Evolutionary conservation across 2,113 vertebrate species (phyloP), one percentile per base, ranked within the genome.

Genomic region (Megaceryle maxima): DNA sequence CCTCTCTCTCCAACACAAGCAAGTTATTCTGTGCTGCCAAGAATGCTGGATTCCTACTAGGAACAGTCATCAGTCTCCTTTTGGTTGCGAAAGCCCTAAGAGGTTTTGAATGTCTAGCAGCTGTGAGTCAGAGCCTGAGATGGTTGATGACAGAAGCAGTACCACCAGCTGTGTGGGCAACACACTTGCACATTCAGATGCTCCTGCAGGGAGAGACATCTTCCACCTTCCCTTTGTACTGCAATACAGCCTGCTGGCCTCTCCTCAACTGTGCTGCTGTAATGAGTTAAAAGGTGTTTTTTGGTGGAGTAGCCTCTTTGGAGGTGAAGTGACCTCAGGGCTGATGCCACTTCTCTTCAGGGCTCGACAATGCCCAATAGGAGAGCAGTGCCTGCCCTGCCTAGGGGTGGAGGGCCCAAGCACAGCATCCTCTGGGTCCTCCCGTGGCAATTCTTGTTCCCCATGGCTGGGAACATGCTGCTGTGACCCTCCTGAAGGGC

Each of bases 41-140:
- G 90, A 96, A 92, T 44, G 33, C 39, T 64, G 41, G 56, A 87
- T 85, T 97, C 70, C 82, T 83, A 18, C 37, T 51, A 56, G 80
- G 64, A 92, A 41, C 8, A 92, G 66, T 95, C 92, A 96, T 70
- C 13, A 31, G 62, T 85, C 95, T 78, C 72, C 70, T 79, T 84
- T 60, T 20, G 37, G 76, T 62, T 80, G 63, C 2, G 1, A 83
- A 95, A 94, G 83, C 55, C 33, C 18, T 10, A 44, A 44, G 60
- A 88, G 43, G 18, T n/a, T 92, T 37, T 73, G 69, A n/a, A 78
- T 94, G 89, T 31, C 35, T 76, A 56, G 62, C 59, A 92, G 60
- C 70, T 74, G 46, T 19, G 31, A 55, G 60, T 50, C 89, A 95
- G 44, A 66, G 81, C 26, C 74, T 4, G 21, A 92, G 72, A 62